A percentile compares a stretch with the other conserved stretches of the same genome.
These are phyloP conservation scores for Nipponacmea schrenckii DNA, from an alignment of 2,888 invertebrate species.

Conservation along the genomic window DNA sequence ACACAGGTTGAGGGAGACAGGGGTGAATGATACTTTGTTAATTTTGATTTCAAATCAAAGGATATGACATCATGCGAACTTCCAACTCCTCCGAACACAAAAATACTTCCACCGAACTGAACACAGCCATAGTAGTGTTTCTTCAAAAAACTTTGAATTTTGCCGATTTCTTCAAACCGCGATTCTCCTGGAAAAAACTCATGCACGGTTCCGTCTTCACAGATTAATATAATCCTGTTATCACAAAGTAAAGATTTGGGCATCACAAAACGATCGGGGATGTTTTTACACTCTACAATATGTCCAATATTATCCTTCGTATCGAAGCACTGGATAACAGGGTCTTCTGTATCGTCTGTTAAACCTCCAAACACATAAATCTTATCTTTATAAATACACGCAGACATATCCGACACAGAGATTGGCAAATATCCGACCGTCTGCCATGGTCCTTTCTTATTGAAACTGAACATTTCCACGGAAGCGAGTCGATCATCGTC, in stretches of 20 bases:
- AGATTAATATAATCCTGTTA: neutral
- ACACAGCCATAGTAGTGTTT: neutral
- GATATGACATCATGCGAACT: neutral
- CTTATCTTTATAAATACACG: neutral
- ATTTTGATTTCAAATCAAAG: neutral
- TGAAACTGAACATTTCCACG: neutral
- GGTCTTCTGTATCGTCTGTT: neutral
- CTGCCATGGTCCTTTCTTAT: neutral
- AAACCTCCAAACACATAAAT: neutral
- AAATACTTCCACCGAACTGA: neutral
- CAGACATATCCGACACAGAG: neutral
- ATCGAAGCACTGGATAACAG: neutral
- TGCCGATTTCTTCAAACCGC: neutral
- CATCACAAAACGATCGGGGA: neutral
- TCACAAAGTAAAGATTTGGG: neutral
- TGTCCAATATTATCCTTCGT: neutral
- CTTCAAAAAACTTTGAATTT: neutral
- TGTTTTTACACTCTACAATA: neutral
- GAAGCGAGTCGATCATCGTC: neutral
- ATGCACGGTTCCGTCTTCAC: neutral
- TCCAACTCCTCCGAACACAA: neutral
- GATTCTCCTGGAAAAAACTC: neutral
- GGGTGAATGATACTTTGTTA: constrained; percentile 1
- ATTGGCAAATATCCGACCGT: neutral
- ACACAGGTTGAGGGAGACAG: neutral